Conservation (phyloP, 1,140 invertebrate genomes). For the Pachypsylla venusta region DNA sequence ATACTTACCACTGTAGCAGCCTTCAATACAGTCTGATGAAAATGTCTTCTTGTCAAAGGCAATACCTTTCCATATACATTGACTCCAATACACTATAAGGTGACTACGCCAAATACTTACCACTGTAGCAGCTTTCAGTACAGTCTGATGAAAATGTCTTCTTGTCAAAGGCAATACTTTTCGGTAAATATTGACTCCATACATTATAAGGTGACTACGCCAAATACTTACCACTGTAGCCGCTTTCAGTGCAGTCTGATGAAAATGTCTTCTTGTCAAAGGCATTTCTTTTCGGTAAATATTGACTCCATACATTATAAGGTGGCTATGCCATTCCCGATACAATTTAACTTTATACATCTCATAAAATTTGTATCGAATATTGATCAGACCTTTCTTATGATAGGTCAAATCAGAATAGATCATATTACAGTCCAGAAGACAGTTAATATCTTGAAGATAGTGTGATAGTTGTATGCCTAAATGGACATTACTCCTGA, state of each 20-base stretch:
- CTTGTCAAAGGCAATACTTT: too few relatives aligned
- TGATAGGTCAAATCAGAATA: background rate
- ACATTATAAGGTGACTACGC: too few relatives aligned
- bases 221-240: background rate
- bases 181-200: too few relatives aligned
- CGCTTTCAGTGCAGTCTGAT: background rate
- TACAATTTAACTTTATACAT: background rate
- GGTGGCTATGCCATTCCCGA: background rate
- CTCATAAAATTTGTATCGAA: background rate
- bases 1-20: too few relatives aligned
- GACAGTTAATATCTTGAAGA: background rate
- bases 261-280: background rate
- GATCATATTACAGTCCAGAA: background rate
- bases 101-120: too few relatives aligned
- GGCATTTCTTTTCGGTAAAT: background rate
- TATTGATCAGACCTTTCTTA: background rate
- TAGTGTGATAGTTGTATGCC: background rate
- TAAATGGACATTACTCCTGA: background rate
- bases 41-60: too few relatives aligned
- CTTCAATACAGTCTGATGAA: too few relatives aligned
- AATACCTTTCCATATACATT: too few relatives aligned
- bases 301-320: background rate
- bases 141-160: too few relatives aligned
- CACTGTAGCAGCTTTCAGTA: too few relatives aligned
- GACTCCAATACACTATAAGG: too few relatives aligned